These are phyloP conservation scores for Melanotaenia maccullochi DNA, from an alignment of 2,797 vertebrate genomes.

Conservation along the genomic window DNA sequence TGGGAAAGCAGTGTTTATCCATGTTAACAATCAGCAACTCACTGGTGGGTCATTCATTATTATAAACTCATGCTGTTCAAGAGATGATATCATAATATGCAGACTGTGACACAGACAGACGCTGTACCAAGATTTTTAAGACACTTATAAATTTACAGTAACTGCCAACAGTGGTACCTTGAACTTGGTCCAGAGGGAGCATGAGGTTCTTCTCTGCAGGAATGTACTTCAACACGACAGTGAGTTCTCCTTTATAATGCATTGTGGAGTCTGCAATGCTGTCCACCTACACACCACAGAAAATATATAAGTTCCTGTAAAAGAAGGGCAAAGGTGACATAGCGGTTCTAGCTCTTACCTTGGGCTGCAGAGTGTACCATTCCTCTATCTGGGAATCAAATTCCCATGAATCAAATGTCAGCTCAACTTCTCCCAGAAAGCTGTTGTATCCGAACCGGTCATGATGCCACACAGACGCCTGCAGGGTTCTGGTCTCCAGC, in stretches of 20 bases:
- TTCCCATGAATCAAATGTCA: slow-evolving; percentile 96
- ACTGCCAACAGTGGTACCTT: slow-evolving; percentile 81
- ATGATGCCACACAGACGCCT: slow-evolving; percentile 97
- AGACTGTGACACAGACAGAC: neutral
- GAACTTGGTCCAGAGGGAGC: slow-evolving; percentile 87
- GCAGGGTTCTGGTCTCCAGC: slow-evolving; percentile 93
- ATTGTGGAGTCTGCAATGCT: slow-evolving; percentile 82
- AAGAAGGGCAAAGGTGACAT: neutral
- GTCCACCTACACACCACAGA: slow-evolving; percentile 81
- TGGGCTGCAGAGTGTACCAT: slow-evolving; percentile 93
- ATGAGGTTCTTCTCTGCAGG: slow-evolving; percentile 90
- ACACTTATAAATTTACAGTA: neutral
- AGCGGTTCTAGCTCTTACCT: slow-evolving; percentile 77
- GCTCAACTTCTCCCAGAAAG: slow-evolving; percentile 96
- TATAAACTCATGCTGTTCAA: slow-evolving; percentile 14
- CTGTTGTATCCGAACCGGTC: slow-evolving; percentile 95
- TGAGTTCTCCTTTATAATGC: slow-evolving; percentile 97
- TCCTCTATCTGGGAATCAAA: slow-evolving; percentile 91
- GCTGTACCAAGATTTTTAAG: neutral
- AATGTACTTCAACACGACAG: slow-evolving; percentile 91
- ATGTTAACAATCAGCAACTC: slow-evolving; percentile 27
- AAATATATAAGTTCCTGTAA: neutral
- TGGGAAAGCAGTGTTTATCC: slow-evolving; percentile 15
- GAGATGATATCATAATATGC: neutral
- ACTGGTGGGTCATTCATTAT: slow-evolving; percentile 31